phyloP scores from a whole-genome alignment of 2,113 vertebrate genomes.

The Peromyscus polionotus region DNA sequence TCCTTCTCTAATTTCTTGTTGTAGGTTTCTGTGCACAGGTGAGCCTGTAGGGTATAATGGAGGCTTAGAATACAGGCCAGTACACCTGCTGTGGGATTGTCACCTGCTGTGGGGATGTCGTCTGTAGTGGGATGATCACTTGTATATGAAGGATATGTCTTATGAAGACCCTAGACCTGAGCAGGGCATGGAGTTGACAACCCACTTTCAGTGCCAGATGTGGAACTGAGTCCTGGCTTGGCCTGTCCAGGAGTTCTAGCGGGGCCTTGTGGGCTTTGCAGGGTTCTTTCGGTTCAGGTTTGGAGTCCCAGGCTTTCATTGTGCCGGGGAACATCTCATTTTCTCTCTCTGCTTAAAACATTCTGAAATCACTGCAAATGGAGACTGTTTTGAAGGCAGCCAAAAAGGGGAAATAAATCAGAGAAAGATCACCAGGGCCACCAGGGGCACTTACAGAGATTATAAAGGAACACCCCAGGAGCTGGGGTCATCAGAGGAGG shows the following conservation, averaged over 20 bases:
- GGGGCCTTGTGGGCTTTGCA: neutral
- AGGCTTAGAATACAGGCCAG: neutral
- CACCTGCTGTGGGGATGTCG: neutral
- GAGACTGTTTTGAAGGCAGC: slow-evolving; percentile 18
- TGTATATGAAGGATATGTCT: neutral
- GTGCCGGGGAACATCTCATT: neutral
- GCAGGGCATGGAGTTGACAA: fast-evolving
- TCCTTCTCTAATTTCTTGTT: neutral
- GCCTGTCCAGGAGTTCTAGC: neutral
- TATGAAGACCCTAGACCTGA: neutral
- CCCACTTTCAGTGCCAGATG: neutral
- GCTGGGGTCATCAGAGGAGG: neutral
- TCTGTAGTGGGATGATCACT: neutral
- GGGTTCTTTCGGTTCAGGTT: neutral
- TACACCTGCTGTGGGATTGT: neutral
- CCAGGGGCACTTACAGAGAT: neutral
- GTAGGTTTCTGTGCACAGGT: neutral
- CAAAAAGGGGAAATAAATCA: neutral
- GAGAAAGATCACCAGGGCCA: neutral
- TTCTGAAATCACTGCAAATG: slow-evolving; percentile 34
- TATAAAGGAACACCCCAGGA: neutral
- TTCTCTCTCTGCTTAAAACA: slow-evolving; percentile 23
- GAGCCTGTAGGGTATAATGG: neutral
- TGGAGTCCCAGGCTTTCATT: neutral
- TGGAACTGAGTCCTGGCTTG: neutral